These are phyloP conservation scores for Adoxophyes honmai DNA, from an alignment of 1,140 invertebrate species.

Conservation along the genomic window DNA sequence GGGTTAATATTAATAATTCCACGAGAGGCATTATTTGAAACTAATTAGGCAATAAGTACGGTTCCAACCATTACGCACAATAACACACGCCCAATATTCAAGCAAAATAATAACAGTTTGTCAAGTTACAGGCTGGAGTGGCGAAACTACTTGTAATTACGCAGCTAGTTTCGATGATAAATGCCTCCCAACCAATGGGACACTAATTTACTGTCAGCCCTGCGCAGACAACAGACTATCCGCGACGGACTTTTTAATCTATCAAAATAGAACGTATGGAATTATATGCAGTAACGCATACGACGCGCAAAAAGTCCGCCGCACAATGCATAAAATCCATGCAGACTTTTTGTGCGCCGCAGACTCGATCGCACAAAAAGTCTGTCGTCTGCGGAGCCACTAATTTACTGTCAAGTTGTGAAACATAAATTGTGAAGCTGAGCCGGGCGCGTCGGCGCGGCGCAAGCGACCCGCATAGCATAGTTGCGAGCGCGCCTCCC, in stretches of 20 bases:
- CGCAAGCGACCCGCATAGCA: slow-evolving; percentile 34
- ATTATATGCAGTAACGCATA: too few relatives aligned
- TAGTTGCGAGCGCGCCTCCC: slow-evolving; percentile 43
- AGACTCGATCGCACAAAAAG: too few relatives aligned
- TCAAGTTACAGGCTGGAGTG: background rate
- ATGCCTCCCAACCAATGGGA: slow-evolving; percentile 7
- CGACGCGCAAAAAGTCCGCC: too few relatives aligned
- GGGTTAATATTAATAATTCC: too few relatives aligned
- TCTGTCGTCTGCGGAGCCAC: too few relatives aligned
- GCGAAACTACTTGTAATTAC: background rate
- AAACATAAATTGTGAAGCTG: slow-evolving; percentile 20
- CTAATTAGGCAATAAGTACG: too few relatives aligned
- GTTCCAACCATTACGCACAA: background rate
- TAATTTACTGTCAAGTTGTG: slow-evolving; percentile 9
- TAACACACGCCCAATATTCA: background rate
- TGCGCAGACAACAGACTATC: too few relatives aligned
- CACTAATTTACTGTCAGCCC: slow-evolving; percentile 10
- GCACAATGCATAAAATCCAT: too few relatives aligned
- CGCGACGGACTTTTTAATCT: too few relatives aligned
- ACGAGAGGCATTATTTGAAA: too few relatives aligned
- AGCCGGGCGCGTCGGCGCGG: slow-evolving; percentile 12
- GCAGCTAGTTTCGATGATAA: slow-evolving; percentile 6
- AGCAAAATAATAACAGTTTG: background rate
- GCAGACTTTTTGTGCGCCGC: too few relatives aligned
- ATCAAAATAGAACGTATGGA: too few relatives aligned